These are phyloP conservation scores for Chymomyza caudatula DNA, from an alignment of 2,888 invertebrate species.

Conservation along the genomic window DNA sequence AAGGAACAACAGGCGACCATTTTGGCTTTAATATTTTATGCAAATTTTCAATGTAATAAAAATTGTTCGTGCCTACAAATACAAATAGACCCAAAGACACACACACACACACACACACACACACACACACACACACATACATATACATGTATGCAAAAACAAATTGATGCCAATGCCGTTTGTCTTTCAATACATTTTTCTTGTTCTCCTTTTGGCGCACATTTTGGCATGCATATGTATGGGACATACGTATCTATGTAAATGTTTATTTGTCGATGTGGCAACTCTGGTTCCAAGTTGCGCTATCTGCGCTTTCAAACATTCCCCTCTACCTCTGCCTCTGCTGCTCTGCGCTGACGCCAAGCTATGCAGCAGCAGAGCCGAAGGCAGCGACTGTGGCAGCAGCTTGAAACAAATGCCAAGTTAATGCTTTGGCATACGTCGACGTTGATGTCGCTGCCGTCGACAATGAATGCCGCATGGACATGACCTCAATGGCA, in stretches of 20 bases:
- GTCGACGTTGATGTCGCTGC: constrained; percentile 30
- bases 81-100: neutral
- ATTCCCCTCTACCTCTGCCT: no score
- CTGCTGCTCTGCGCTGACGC: no score
- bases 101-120: constrained; percentile 13
- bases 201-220: constrained; percentile 7
- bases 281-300: constrained; percentile 55
- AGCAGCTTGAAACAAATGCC: constrained; percentile 67
- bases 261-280: constrained; percentile 25
- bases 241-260: constrained; percentile 1
- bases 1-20: constrained; percentile 16
- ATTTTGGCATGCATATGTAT: constrained; percentile 11
- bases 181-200: constrained; percentile 62
- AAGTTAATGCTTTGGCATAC: constrained; percentile 64
- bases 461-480: constrained; percentile 66
- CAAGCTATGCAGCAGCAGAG: neutral
- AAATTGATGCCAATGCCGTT: constrained; percentile 68
- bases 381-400: constrained; percentile 5
- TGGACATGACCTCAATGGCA: constrained; percentile 73
- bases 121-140: constrained; percentile 16
- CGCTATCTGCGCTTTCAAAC: constrained; percentile 40
- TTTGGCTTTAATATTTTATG: constrained; percentile 73
- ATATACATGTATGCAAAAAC: constrained; percentile 44
- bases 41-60: constrained; percentile 73
- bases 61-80: constrained; percentile 43